Percentiles rank a stretch among this genome's conserved stretches.
Evolutionary conservation across 2,797 vertebrate genomes (phyloP).

Genomic region (Delichon dasypus): DNA sequence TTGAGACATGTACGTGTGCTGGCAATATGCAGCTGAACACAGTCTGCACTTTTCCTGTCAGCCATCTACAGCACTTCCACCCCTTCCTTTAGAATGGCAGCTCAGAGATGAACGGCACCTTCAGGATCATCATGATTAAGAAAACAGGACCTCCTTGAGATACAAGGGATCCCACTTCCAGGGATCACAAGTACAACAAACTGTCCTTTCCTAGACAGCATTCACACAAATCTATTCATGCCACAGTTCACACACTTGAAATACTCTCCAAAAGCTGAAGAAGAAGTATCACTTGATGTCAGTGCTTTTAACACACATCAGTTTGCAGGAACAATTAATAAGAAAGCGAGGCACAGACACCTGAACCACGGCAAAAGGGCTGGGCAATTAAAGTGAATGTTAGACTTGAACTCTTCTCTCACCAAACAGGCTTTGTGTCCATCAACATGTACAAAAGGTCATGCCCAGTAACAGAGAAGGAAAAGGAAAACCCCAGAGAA

Average conservation of each 20-base stretch:
- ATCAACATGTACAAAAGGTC: background rate
- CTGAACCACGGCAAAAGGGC: background rate
- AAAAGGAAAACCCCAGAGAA: background rate
- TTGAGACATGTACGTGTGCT: rapidly evolving
- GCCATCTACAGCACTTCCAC: background rate
- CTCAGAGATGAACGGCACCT: background rate
- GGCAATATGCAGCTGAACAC: background rate
- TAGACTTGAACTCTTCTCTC: background rate
- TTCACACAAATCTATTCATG: background rate
- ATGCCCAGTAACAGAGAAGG: background rate
- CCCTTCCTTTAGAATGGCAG: background rate
- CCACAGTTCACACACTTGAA: background rate
- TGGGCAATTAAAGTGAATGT: background rate
- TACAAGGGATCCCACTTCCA: background rate
- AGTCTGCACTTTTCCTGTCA: background rate
- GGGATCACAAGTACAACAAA: background rate
- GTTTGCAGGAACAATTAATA: background rate
- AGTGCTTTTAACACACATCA: background rate
- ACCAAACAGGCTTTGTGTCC: background rate
- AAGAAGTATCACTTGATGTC: rapidly evolving
- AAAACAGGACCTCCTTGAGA: background rate
- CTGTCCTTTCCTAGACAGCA: background rate
- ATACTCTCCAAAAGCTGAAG: background rate
- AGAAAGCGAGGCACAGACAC: background rate
- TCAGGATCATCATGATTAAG: background rate